A percentile compares a stretch with the other conserved stretches of the same genome.
Evolutionary conservation across 2,888 invertebrate species (phyloP).

Genomic region (Vesta saturnalis): DNA sequence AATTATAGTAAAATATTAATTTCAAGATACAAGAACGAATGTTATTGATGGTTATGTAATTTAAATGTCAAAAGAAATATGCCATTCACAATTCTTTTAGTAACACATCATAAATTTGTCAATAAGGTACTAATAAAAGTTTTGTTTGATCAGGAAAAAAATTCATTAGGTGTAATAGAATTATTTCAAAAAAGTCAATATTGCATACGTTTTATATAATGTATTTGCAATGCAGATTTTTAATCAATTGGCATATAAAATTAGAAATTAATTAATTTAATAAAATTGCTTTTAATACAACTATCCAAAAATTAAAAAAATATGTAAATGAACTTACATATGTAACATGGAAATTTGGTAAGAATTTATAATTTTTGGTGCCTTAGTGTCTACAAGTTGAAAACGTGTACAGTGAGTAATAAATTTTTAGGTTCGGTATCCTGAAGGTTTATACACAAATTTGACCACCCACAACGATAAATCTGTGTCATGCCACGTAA

Average conservation of each 20-base stretch:
- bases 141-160: no score
- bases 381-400: background rate
- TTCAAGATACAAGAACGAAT: slow-evolving; percentile 21
- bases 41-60: slow-evolving; percentile 23
- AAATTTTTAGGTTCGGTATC: slow-evolving; percentile 10
- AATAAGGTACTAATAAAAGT: no score
- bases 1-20: slow-evolving; percentile 11
- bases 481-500: slow-evolving; percentile 31
- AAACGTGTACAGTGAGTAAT: background rate
- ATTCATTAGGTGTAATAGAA: no score
- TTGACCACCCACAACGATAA: slow-evolving; percentile 30
- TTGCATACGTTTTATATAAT: no score
- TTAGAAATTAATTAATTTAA: no score
- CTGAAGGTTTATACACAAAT: slow-evolving; percentile 18
- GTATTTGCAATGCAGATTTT: no score
- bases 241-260: no score
- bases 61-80: slow-evolving; percentile 21
- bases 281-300: no score
- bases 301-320: no score
- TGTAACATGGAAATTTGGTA: background rate
- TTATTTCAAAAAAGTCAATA: no score
- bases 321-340: no score
- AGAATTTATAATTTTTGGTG: no score
- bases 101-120: background rate
- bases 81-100: background rate